A percentile compares a stretch with the other conserved stretches of the same genome.
These are phyloP conservation scores for Sceloporus undulatus DNA, from an alignment of 2,113 vertebrate genomes.

Conservation along the genomic window DNA sequence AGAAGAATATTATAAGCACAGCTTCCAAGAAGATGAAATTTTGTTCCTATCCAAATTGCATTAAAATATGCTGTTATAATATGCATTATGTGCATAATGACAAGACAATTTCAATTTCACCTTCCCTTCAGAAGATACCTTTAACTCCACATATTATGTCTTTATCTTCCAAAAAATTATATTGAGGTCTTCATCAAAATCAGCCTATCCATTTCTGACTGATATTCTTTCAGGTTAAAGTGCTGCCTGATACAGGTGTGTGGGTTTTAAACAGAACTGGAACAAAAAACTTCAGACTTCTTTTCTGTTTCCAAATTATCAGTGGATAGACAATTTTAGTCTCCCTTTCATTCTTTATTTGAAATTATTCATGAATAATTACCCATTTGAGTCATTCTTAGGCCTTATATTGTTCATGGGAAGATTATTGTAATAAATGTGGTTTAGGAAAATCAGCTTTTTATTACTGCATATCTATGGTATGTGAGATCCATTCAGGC, in stretches of 20 bases:
- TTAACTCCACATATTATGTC: constrained; percentile 31
- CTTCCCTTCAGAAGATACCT: constrained; percentile 28
- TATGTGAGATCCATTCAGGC: background rate
- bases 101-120: constrained; percentile 41
- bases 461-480: background rate
- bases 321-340: background rate
- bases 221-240: background rate
- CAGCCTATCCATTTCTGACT: constrained; percentile 1
- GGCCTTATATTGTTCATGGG: background rate
- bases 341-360: constrained; percentile 18
- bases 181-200: constrained; percentile 35
- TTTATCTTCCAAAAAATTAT: constrained; percentile 29
- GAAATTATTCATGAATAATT: constrained; percentile 22
- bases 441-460: background rate
- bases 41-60: constrained; percentile 28
- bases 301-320: constrained; percentile 10
- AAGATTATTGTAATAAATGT: constrained; percentile 7
- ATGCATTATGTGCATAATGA: constrained; percentile 36
- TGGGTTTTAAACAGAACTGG: constrained; percentile 16
- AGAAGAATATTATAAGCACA: background rate
- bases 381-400: background rate
- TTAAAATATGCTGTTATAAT: constrained; percentile 44
- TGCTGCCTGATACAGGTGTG: background rate
- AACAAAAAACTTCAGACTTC: background rate
- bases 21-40: constrained; percentile 32